Evolutionary conservation across 2,113 vertebrate genomes (phyloP).

Genomic region (Mohoua ochrocephala): DNA sequence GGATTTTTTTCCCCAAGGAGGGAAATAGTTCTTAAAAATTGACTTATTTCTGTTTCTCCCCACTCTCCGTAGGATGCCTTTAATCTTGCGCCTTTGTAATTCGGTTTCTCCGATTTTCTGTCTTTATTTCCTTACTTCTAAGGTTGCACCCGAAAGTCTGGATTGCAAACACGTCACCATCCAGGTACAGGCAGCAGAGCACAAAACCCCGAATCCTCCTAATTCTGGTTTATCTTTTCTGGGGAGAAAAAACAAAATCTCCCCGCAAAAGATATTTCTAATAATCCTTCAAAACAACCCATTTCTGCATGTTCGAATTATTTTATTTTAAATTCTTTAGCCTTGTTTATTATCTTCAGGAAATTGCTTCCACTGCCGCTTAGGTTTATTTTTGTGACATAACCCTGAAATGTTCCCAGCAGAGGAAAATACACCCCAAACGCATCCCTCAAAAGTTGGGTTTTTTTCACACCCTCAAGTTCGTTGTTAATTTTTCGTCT

Average conservation of each 20-base stretch:
- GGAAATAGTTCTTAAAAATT: background rate
- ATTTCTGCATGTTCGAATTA: background rate
- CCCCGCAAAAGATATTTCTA: background rate
- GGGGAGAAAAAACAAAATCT: background rate
- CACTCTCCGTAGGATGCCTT: background rate
- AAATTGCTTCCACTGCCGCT: background rate
- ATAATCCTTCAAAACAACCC: background rate
- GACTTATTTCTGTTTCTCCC: background rate
- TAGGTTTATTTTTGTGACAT: background rate
- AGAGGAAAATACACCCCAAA: background rate
- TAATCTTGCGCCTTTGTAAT: background rate
- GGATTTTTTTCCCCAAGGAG: fast-evolving
- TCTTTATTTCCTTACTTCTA: background rate
- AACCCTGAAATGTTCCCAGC: background rate
- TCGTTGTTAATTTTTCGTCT: background rate
- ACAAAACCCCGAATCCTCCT: background rate
- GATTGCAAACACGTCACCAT: background rate
- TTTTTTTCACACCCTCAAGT: background rate
- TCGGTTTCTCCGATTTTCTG: background rate
- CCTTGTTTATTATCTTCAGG: background rate
- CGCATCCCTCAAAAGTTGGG: background rate
- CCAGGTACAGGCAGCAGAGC: background rate
- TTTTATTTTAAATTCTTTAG: background rate
- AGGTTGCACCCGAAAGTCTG: background rate
- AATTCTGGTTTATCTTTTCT: background rate